Evolutionary conservation across 2,888 invertebrate genomes (phyloP), one percentile per base, ranked within the genome.

Genomic region (Pollenia amentaria): DNA sequence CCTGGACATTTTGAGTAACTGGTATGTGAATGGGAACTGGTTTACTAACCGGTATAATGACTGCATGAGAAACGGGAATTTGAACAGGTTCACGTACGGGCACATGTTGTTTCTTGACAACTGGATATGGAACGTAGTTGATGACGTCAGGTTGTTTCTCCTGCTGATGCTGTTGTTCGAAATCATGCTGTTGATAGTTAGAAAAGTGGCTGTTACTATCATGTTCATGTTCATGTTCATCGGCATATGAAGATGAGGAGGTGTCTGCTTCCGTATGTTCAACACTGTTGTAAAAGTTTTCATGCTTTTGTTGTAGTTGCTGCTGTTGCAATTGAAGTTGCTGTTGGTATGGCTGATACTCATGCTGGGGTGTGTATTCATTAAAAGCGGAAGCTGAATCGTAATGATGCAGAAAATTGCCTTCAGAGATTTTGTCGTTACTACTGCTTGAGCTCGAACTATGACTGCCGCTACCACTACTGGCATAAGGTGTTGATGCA

Each of bases 11-110:
- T 90, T 96, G 96, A 60, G 96, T 95, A 1, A 97, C 95, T 62
- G 96, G 96, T 78, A 96, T 95, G 89, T 96, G 96, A 0, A 97
- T 96, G 29, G 97, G 96, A 90, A 97, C 97, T 0, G 97, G 97
- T 89, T 96, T 96, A 7, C 96, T 95, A 21, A 96, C 94, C 9
- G 96, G 96, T 1, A 97, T 95, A 88, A 97, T 95, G 62, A 97
- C 95, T 10, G 97, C 96, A 90, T 96, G 96, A 0, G 96, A 96
- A 2, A 97, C 95, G 80, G 96, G 96, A 85, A 97, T 96, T 88
- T 96, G 95, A 8, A 97, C 95, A 0, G 96, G 95, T 90, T 96
- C 95, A 84, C 94, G 96, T 7, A 96, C 94, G 0, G 96, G 96
- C 62, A 95, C 95, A 9, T 96, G 96, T 4, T 97, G 95, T 89